Percentiles rank a stretch among this genome's conserved stretches.
Conservation (phyloP, 2,797 vertebrate genomes). For the Urosaurus nigricauda region DNA sequence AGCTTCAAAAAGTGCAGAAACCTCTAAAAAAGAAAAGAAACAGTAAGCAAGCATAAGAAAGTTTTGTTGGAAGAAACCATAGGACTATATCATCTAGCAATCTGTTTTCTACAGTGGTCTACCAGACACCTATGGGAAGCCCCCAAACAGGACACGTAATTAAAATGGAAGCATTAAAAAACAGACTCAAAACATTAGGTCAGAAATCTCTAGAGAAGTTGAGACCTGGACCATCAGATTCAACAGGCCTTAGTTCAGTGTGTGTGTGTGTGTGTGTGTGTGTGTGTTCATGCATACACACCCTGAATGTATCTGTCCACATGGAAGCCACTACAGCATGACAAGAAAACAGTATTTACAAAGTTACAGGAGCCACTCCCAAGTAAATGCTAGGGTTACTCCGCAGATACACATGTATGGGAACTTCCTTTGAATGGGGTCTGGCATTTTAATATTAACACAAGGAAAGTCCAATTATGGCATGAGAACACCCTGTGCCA, state of each 20-base stretch:
- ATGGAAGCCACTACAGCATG: not conserved
- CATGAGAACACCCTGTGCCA: not conserved
- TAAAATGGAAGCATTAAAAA: not conserved
- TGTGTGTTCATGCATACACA: too few relatives aligned
- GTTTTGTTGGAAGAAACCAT: not conserved
- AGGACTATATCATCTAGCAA: not conserved
- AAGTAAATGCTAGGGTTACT: not conserved
- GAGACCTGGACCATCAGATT: not conserved
- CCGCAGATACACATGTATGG: not conserved
- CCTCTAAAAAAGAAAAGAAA: constrained; percentile 84
- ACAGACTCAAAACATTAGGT: not conserved
- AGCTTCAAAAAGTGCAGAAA: constrained; percentile 93
- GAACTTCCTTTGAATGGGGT: not conserved
- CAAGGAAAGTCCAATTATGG: not conserved
- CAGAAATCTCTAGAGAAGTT: not conserved
- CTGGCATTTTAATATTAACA: not conserved
- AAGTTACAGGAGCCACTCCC: not conserved
- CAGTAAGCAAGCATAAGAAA: constrained; percentile 7
- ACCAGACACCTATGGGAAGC: too few relatives aligned
- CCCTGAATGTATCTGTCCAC: not conserved
- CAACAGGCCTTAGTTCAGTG: not conserved
- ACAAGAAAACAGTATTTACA: not conserved
- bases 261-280: not conserved
- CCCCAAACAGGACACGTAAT: too few relatives aligned
- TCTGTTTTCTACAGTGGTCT: too few relatives aligned